These are phyloP conservation scores for Nemapogon koenigi DNA, from an alignment of 2,888 invertebrate species.

Conservation along the genomic window DNA sequence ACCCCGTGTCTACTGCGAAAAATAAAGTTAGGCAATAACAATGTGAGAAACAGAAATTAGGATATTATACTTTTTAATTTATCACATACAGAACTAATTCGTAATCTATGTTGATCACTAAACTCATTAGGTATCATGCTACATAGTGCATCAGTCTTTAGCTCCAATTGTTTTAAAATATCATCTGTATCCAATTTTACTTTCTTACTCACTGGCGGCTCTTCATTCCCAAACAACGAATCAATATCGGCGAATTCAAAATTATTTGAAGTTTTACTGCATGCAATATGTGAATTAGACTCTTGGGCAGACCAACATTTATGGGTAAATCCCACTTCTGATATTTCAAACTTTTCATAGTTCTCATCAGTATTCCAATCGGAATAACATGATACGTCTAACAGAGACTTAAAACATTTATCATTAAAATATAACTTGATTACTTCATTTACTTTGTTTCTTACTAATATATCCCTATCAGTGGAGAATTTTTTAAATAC, in stretches of 20 bases:
- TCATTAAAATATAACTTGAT: too few relatives aligned
- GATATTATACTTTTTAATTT: constrained; percentile 22
- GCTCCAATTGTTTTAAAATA: constrained; percentile 33
- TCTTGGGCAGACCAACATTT: constrained; percentile 26
- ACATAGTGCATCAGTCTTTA: constrained; percentile 25
- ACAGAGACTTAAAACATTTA: too few relatives aligned
- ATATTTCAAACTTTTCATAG: constrained; percentile 6
- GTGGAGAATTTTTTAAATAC: constrained; percentile 24
- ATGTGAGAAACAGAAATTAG: too few relatives aligned
- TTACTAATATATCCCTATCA: too few relatives aligned
- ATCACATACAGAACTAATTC: constrained; percentile 30
- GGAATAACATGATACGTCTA: too few relatives aligned
- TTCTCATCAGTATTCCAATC: not conserved
- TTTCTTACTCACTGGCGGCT: constrained; percentile 38
- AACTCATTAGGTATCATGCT: constrained; percentile 29
- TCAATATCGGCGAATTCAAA: constrained; percentile 43
- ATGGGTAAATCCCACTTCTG: constrained; percentile 23
- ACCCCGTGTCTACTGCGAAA: not conserved
- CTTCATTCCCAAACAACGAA: constrained; percentile 27
- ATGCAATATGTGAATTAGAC: constrained; percentile 9
- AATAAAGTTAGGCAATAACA: too few relatives aligned
- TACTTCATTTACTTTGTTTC: too few relatives aligned
- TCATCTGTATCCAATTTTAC: constrained; percentile 29
- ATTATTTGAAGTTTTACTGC: constrained; percentile 20
- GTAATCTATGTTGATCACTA: constrained; percentile 24